Conservation (phyloP, 2,888 invertebrate genomes). For the Dromius quadrimaculatus region DNA sequence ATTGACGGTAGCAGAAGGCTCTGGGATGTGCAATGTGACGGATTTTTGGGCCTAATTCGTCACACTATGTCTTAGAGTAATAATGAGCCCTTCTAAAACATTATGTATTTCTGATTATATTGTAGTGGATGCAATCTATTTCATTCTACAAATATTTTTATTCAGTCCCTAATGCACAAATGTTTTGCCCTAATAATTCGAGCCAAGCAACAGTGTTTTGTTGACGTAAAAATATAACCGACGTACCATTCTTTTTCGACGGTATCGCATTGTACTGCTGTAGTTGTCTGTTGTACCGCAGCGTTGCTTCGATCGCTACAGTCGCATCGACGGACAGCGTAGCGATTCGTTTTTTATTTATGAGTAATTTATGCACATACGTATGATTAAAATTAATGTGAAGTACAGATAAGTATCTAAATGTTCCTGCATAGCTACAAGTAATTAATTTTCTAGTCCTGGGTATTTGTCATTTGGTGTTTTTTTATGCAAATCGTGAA, state of each 20-base stretch:
- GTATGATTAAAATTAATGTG: constrained; percentile 46
- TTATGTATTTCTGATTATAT: too few species aligned
- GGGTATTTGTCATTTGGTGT: constrained; percentile 29
- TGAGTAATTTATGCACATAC: constrained; percentile 36
- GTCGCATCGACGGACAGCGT: constrained; percentile 11
- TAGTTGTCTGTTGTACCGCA: constrained; percentile 20
- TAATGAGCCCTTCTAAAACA: too few species aligned
- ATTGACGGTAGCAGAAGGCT: too few species aligned
- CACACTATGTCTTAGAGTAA: too few species aligned
- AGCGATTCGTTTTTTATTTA: constrained; percentile 15
- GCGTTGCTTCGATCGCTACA: constrained; percentile 3
- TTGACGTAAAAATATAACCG: constrained; percentile 33
- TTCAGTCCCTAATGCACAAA: too few species aligned
- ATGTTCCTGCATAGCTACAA: constrained; percentile 33
- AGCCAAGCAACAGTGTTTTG: constrained; percentile 35
- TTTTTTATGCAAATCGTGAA: constrained; percentile 10
- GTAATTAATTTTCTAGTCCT: constrained; percentile 37
- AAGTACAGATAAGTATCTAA: constrained; percentile 37
- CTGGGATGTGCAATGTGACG: too few species aligned
- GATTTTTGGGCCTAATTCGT: too few species aligned
- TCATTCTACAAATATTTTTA: too few species aligned
- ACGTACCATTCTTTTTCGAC: constrained; percentile 31
- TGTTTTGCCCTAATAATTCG: too few species aligned
- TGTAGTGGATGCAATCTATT: too few species aligned
- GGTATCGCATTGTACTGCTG: neutral